Percentiles rank a stretch among this genome's conserved stretches.
Conservation (phyloP, 2,797 vertebrate species). For the Melopsittacus undulatus region DNA sequence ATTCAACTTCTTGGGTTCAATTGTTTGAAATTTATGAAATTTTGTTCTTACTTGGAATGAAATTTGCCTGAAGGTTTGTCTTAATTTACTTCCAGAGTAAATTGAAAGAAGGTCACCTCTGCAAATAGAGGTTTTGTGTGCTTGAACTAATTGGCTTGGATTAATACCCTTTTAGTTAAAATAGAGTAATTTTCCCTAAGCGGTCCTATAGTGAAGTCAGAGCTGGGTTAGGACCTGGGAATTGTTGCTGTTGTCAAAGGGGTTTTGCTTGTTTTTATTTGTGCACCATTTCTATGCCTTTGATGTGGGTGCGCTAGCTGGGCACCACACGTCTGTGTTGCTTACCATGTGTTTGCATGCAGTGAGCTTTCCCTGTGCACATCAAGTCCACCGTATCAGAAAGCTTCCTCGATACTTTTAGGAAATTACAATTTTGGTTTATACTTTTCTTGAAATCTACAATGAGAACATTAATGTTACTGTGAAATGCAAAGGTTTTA, state of each 20-base stretch:
- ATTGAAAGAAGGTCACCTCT: neutral
- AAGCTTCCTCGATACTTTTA: neutral
- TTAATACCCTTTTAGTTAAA: constrained; percentile 39
- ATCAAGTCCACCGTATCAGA: neutral
- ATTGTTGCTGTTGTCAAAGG: neutral
- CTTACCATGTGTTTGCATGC: fast-evolving
- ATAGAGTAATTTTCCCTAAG: neutral
- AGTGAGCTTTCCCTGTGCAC: neutral
- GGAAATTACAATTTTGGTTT: neutral
- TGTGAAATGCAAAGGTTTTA: neutral
- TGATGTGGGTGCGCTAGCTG: neutral
- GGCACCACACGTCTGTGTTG: neutral
- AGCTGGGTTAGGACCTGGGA: neutral
- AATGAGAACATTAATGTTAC: neutral
- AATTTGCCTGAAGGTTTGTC: constrained; percentile 12
- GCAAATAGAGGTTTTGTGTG: neutral
- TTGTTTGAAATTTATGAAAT: neutral
- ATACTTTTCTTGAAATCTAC: neutral
- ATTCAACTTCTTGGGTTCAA: neutral
- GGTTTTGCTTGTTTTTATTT: neutral
- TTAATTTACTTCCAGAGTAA: neutral
- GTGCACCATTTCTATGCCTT: neutral
- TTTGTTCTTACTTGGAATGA: neutral
- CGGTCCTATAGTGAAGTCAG: neutral
- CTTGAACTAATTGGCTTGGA: constrained; percentile 20